Evolutionary conservation across 1,140 invertebrate genomes (phyloP).

Genomic region (Neodiprion lecontei): DNA sequence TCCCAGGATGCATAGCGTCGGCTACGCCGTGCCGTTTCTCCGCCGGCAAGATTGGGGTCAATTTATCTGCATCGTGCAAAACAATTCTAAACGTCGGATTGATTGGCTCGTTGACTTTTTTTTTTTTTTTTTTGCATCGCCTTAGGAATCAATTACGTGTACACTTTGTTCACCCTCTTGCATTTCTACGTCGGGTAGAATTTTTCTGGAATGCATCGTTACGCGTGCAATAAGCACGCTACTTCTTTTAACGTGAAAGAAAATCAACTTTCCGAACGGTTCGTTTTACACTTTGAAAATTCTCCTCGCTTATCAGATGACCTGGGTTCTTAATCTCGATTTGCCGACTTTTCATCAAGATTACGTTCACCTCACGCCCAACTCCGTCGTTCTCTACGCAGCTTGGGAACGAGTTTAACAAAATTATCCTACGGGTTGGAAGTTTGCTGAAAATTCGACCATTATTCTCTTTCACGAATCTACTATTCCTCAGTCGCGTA

Average conservation of each 20-base stretch:
- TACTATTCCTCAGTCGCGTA: too few relatives aligned
- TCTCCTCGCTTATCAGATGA: neutral
- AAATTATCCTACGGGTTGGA: neutral
- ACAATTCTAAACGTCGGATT: neutral
- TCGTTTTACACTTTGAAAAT: neutral
- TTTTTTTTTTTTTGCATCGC: neutral
- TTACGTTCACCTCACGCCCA: neutral
- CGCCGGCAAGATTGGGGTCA: neutral
- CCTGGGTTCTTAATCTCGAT: neutral
- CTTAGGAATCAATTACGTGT: too few relatives aligned
- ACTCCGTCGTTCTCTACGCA: neutral
- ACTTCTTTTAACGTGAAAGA: neutral
- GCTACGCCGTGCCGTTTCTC: neutral
- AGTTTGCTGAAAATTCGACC: too few relatives aligned
- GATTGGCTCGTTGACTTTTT: neutral
- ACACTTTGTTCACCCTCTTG: too few relatives aligned
- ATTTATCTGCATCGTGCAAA: neutral
- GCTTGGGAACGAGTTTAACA: neutral
- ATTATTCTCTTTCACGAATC: too few relatives aligned
- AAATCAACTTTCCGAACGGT: neutral
- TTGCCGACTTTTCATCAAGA: neutral
- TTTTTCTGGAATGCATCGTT: too few relatives aligned
- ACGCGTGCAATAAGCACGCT: neutral
- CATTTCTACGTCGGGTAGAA: too few relatives aligned
- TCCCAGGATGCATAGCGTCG: neutral